These are phyloP conservation scores for Pyxicephalus adspersus DNA, from an alignment of 2,113 vertebrate species.

Conservation along the genomic window DNA sequence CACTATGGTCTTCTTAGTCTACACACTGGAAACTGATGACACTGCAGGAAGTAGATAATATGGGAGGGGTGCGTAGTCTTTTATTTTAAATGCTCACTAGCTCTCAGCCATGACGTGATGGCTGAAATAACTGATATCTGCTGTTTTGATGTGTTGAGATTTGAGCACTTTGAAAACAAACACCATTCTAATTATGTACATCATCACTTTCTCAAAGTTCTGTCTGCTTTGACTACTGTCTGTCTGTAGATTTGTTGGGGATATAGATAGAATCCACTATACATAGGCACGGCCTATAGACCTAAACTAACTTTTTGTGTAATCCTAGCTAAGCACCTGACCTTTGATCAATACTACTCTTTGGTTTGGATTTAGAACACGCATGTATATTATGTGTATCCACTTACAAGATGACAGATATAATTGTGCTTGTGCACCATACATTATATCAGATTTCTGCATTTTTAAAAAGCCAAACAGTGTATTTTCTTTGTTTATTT, in stretches of 20 bases:
- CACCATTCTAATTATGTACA: not conserved
- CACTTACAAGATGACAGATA: not conserved
- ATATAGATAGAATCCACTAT: not conserved
- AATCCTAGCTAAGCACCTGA: not conserved
- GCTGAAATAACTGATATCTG: not conserved
- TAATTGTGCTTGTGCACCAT: not conserved
- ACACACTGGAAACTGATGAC: slow-evolving; percentile 24
- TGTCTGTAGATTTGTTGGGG: not conserved
- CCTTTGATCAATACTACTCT: not conserved
- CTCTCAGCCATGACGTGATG: slow-evolving; percentile 24
- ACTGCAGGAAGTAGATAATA: slow-evolving; percentile 44
- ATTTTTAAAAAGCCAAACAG: too few species aligned
- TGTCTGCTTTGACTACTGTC: not conserved
- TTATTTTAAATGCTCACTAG: not conserved
- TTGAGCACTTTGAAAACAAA: slow-evolving; percentile 5
- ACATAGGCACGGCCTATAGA: too few species aligned
- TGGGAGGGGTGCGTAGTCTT: not conserved
- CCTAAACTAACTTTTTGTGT: too few species aligned
- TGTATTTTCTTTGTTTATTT: not conserved
- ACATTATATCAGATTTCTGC: too few species aligned
- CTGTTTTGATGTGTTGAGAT: not conserved
- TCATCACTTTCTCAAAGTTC: not conserved
- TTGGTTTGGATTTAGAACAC: not conserved
- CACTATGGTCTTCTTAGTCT: not conserved
- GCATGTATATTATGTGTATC: not conserved